These are phyloP conservation scores for Ranitomeya variabilis DNA, from an alignment of 2,113 vertebrate genomes.

Conservation along the genomic window DNA sequence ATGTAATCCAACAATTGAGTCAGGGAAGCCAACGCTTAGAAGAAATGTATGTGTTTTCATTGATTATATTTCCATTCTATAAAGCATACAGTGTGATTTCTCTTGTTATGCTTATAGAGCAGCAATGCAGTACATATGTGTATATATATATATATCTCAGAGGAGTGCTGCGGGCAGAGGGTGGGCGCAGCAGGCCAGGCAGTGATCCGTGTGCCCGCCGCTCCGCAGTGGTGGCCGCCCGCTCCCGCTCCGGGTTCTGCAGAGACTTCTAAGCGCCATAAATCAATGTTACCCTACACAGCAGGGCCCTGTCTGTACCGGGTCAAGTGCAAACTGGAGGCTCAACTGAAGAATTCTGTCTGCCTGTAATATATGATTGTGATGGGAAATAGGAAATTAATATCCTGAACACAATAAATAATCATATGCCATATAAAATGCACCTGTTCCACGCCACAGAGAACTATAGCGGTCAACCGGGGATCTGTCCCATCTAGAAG, in stretches of 20 bases:
- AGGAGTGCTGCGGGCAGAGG: too few relatives aligned
- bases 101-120: too few relatives aligned
- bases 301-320: conserved; percentile 67
- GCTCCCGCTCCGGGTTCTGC: conserved; percentile 68
- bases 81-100: not conserved
- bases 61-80: not conserved
- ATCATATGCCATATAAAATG: not conserved
- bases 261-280: conserved; percentile 78
- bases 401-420: not conserved
- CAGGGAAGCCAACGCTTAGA: too few relatives aligned
- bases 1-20: too few relatives aligned
- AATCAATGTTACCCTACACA: conserved; percentile 78
- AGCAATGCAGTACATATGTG: too few relatives aligned
- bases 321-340: conserved; percentile 62
- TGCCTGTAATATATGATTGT: not conserved
- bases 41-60: too few relatives aligned
- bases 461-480: too few relatives aligned
- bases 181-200: too few relatives aligned
- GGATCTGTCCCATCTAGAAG: not conserved
- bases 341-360: conserved; percentile 32
- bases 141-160: too few relatives aligned
- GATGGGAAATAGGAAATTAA: not conserved
- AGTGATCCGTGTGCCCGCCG: too few relatives aligned
- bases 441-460: not conserved
- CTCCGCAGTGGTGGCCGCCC: conserved; percentile 68